Evolutionary conservation across 2,797 vertebrate species (phyloP), one percentile per base, ranked within the genome.

Genomic region (Helarctos malayanus): DNA sequence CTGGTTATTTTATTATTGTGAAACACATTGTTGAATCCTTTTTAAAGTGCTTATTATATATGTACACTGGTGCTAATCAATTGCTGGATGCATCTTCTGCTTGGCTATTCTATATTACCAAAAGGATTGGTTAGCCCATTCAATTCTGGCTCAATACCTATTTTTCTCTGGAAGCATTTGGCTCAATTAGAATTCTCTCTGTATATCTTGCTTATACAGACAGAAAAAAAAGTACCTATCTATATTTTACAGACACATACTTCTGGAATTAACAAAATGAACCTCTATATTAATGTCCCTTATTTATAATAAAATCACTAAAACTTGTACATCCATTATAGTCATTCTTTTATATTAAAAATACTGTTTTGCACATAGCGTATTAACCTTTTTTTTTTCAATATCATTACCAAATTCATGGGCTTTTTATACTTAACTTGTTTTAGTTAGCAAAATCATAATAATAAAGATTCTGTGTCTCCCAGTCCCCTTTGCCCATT

Each of bases 291-390:
- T 65, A 94, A 89, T 59, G 13, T 47, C 11, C 85, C 21, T 7
- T 73, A 23, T 79, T 83, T 45, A 73, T 52, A 63, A 79, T 94
- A 59, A 76, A 83, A 86, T 87, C 68, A 61, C 15, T 81, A 69
- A 69, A 61, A 84, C 38, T 47, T 47, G 29, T 84, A 61, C 38
- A 78, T 63, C 5, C 69, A 23, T 91, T 71, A 91, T 63, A 61
- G 8, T 63, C 29, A 89, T 21, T 18, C 15, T 91, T 84, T 54
- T 27, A 35, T 86, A 47, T 35, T 92, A 54, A 81, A 73, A 81
- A 35, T 81, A 81, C 7, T 9, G 63, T 80, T 90, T 68, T 76
- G 18, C 18, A 82, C 23, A 35, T 21, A 45, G 7, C 25, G 49
- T 68, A 54, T 71, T 71, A 63, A 35, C 52, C 41, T 92, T 82